phyloP scores from a whole-genome alignment of 2,888 invertebrate genomes.

The Timandra comae region DNA sequence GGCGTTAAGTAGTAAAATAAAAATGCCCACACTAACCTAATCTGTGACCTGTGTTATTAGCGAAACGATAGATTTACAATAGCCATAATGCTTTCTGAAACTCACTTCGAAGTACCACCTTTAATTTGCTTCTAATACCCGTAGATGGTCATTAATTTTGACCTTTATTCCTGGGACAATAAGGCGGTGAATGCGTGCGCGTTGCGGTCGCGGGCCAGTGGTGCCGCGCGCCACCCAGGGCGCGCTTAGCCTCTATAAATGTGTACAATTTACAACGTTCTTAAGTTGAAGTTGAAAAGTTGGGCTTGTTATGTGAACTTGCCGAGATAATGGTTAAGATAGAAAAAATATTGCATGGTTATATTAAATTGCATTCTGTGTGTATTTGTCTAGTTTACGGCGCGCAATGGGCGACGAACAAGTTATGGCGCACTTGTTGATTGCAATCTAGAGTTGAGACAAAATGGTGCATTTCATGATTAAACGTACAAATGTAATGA shows the following conservation, averaged over 20 bases:
- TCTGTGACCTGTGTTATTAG: conserved; percentile 57
- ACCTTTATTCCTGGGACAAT: conserved; percentile 1
- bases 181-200: conserved; percentile 7
- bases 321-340: conserved; percentile 22
- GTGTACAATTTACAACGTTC: conserved; percentile 65
- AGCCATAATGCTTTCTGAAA: conserved; percentile 62
- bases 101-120: conserved; percentile 33
- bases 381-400: conserved; percentile 11
- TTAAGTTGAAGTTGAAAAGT: conserved; percentile 65
- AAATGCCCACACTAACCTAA: conserved; percentile 33
- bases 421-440: conserved; percentile 3
- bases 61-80: conserved; percentile 63
- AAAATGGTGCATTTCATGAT: conserved; percentile 3
- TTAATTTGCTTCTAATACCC: neutral
- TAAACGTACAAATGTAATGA: neutral
- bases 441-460: conserved; percentile 7
- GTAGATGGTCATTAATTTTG: conserved; percentile 1
- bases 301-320: conserved; percentile 47
- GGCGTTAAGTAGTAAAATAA: conserved; percentile 24
- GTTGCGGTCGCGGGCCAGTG: conserved; percentile 3
- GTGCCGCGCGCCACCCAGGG: conserved; percentile 54
- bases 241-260: conserved; percentile 60
- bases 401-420: neutral
- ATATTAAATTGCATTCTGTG: conserved; percentile 20
- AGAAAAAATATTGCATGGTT: conserved; percentile 23